Base-by-base conservation (phyloP, 2,888 invertebrate species). In the Anaspis maculata region DNA sequence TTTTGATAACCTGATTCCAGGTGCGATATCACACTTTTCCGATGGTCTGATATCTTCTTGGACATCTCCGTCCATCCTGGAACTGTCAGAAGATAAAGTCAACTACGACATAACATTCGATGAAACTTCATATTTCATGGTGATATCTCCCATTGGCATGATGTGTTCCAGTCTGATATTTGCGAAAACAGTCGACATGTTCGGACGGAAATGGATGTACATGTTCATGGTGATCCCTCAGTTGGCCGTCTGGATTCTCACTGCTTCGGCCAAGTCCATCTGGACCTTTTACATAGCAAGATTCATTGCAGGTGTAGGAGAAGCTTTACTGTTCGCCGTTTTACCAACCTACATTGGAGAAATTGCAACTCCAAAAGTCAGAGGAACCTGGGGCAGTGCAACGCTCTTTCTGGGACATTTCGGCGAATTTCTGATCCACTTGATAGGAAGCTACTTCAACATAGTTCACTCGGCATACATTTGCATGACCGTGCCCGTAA, bases 401-500 rank as follows among this genome's bases (percentile, higher is more conserved):
- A 37, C 54, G 31, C 45, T 50, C 4, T 44, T 54, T 14, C 31
- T 30, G 7, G 44, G 46, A 6, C 52, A 52, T 27, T 26, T 54
- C 9, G 59, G 59, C 12, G 45, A 52, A 14, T 49, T 56, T 11
- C n/a, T 49, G 6, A 50, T 56, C 13, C 58, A 73, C 61, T 66
- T 72, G 54, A 68, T 75, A 44, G 76, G 76, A 10, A 72, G 72
- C 3, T 72, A 68, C 55, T 71, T 71, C 13, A 59, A 67, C 39
- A 70, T 76, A 61, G 54, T 56, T 43, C 60, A 58, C 13, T 63
- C 75, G 41, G 74, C 74, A 32, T 64, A 64, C 33, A 68, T 76
- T 55, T 76, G 75, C 54, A 62, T 74, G 45, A 56, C 71, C 41
- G 64, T 77, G 32, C 74, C 78, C 7, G 58, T 76, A 19, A 46